phyloP scores from a whole-genome alignment of 1,140 invertebrate genomes.

The Drosophila tsacasi region DNA sequence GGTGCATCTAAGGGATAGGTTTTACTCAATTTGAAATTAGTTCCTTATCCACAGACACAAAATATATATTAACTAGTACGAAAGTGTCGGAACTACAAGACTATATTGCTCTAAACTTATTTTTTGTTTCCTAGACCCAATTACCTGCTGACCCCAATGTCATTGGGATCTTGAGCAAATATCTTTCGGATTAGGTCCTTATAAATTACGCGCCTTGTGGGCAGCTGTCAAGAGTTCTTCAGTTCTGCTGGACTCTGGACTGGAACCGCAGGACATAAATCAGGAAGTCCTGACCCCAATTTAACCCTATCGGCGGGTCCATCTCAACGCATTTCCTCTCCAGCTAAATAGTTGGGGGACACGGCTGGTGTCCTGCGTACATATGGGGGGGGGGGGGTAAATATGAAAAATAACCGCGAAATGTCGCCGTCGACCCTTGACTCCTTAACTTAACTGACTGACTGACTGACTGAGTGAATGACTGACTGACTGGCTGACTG shows the following conservation, averaged over 20 bases:
- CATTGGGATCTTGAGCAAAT: neutral
- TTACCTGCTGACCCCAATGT: conserved; percentile 7
- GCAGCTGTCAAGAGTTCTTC: neutral
- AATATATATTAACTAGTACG: too few species aligned
- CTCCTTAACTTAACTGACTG: conserved; percentile 8
- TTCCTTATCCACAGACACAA: neutral
- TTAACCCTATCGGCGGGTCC: conserved; percentile 12
- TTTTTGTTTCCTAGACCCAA: neutral
- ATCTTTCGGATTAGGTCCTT: neutral
- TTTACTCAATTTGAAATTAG: neutral
- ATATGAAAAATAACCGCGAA: conserved; percentile 63
- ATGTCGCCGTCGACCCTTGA: neutral
- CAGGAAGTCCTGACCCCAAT: conserved; percentile 9
- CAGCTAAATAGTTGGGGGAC: conserved; percentile 48
- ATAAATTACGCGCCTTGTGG: conserved; percentile 16
- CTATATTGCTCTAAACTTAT: neutral
- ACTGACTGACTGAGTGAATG: conserved; percentile 1
- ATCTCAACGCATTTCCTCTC: conserved; percentile 10
- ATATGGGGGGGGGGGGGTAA: conserved; percentile 27
- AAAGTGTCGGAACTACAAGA: neutral
- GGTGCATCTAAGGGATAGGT: neutral
- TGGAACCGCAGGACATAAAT: conserved; percentile 23
- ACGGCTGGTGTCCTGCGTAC: neutral
- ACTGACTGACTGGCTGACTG: conserved; percentile 12
- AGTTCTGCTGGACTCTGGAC: conserved; percentile 2